Evolutionary conservation across 2,113 vertebrate genomes (phyloP), one percentile per base, ranked within the genome.

Genomic region (Oncorhynchus nerka): DNA sequence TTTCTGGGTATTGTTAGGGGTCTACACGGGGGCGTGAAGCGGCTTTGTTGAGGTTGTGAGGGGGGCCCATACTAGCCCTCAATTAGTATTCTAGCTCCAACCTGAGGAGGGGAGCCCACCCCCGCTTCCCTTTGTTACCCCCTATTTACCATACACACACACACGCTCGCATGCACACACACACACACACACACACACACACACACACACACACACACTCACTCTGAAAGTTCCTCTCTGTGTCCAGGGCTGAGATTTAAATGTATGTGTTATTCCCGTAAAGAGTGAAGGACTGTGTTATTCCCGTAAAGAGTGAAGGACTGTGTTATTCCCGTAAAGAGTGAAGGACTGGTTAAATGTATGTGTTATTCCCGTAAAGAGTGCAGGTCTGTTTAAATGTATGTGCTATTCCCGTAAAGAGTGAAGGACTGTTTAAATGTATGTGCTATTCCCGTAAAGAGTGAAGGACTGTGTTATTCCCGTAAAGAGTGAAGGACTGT

Each of bases 81-180:
- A 92, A 94, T 94, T 93, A 94, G 91, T 92, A 93, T 93, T 93
- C 92, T 92, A 81, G 88, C 82, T 77, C 88, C 87, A 88, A 91
- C 87, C 92, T 84, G 88, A 9, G 71, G 81, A 79, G 86, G 88
- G 85, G 81, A 79, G 77, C 87, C 86, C 80, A 80, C 89, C 87
- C 88, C 83, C 78, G 71, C 81, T 82, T 81, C 75, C 84, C 64
- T 89, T 91, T 91, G 84, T 89, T 80, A 87, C 73, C 68, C 66
- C 76, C 78, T 83, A 84, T 70, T 48, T 8, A 34, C 65, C 67
- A 48, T 64, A 74, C 75, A 67, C 84, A 74, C 83, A 75, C 39
- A 66, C 20, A 59, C 74, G n/a, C 66, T 28, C 69, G 45, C 80
- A 80, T 57, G 55, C 68, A 39, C 77, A 68, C 28, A 3, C 28